Evolutionary conservation across 2,113 vertebrate species (phyloP).

Genomic region (Meriones unguiculatus): DNA sequence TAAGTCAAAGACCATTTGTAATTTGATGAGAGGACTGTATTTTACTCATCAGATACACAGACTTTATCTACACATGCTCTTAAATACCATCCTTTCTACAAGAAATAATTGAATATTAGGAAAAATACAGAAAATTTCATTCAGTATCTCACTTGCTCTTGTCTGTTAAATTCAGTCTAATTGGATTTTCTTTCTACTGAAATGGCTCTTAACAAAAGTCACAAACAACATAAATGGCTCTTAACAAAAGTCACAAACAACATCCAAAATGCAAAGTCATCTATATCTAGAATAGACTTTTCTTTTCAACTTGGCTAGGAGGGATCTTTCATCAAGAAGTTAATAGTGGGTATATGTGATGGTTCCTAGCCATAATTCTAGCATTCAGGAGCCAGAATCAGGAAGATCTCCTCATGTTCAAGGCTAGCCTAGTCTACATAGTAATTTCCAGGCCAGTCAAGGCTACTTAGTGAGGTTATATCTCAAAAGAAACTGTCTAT

Average conservation of each 20-base stretch:
- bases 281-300: slow-evolving; percentile 4
- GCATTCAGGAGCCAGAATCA: neutral
- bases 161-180: neutral
- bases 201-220: slow-evolving; percentile 8
- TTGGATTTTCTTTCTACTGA: neutral
- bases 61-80: neutral
- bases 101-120: slow-evolving; percentile 15
- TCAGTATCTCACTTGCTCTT: neutral
- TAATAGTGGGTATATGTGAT: neutral
- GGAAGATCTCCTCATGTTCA: neutral
- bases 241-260: neutral
- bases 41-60: neutral
- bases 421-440: neutral
- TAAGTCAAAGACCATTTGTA: neutral
- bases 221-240: neutral
- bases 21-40: neutral
- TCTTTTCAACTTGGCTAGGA: neutral
- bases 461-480: neutral
- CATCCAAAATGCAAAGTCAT: neutral
- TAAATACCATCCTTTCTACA: slow-evolving; percentile 1
- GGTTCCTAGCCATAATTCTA: neutral
- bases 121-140: neutral
- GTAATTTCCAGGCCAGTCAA: neutral
- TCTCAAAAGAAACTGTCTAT: neutral
- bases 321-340: neutral